phyloP scores from a whole-genome alignment of 2,113 vertebrate species.

The Laticauda colubrina region DNA sequence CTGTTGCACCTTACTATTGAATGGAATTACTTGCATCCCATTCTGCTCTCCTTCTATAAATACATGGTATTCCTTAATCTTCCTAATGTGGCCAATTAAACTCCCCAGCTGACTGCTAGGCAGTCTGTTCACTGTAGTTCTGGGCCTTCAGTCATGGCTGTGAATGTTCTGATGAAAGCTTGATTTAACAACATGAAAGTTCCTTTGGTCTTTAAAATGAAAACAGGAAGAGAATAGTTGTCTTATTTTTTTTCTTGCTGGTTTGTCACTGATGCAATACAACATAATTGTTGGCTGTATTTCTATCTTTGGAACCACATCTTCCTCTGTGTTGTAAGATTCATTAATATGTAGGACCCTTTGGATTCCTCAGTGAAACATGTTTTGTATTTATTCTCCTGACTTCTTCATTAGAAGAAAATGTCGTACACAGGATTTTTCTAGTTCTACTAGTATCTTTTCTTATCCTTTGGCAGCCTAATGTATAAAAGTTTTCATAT shows the following conservation, averaged over 20 bases:
- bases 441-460: neutral
- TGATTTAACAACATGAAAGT: slow-evolving; percentile 39
- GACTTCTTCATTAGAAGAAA: neutral
- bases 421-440: neutral
- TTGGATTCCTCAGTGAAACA: neutral
- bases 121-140: neutral
- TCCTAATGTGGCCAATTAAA: neutral
- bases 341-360: neutral
- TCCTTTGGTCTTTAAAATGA: slow-evolving; percentile 45
- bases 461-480: neutral
- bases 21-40: neutral
- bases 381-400: neutral
- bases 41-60: neutral
- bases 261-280: slow-evolving; percentile 59
- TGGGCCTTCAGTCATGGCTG: neutral
- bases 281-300: slow-evolving; percentile 35
- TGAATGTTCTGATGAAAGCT: slow-evolving; percentile 28
- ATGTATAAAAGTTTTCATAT: neutral
- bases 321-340: slow-evolving; percentile 48
- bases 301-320: slow-evolving; percentile 13
- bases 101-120: neutral
- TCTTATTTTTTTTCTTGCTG: slow-evolving; percentile 46
- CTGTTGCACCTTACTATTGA: neutral
- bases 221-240: slow-evolving; percentile 64
- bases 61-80: neutral